Conservation (phyloP, 2,888 invertebrate genomes). For the Syrphus vitripennis region DNA sequence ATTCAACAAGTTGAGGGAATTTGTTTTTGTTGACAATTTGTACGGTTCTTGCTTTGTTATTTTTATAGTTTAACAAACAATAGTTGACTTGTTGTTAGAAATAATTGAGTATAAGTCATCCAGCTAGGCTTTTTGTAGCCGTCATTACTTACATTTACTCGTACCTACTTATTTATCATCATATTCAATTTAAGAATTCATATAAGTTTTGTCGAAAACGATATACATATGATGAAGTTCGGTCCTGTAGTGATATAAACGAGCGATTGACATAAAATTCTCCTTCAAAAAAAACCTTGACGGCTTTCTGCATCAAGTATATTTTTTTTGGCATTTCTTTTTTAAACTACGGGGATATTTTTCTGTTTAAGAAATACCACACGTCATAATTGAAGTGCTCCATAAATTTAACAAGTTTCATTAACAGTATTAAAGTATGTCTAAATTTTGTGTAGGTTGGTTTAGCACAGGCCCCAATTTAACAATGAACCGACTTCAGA, state of each 20-base stretch:
- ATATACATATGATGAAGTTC: neutral
- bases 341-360: neutral
- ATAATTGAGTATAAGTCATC: too few relatives aligned
- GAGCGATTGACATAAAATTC: neutral
- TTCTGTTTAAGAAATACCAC: neutral
- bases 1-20: too few relatives aligned
- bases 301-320: neutral
- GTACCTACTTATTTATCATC: too few relatives aligned
- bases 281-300: neutral
- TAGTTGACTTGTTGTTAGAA: too few relatives aligned
- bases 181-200: too few relatives aligned
- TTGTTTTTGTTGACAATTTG: too few relatives aligned
- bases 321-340: neutral
- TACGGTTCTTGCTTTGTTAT: too few relatives aligned
- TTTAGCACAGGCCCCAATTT: neutral
- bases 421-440: neutral
- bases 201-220: too few relatives aligned
- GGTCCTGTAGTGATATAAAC: neutral
- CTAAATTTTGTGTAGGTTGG: neutral
- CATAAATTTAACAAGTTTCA: neutral
- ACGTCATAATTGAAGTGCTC: neutral
- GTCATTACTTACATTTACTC: too few relatives aligned
- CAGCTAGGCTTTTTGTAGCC: too few relatives aligned
- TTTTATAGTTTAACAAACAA: too few relatives aligned
- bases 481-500: neutral